phyloP scores from a whole-genome alignment of 2,113 vertebrate species.

The Laterallus jamaicensis region DNA sequence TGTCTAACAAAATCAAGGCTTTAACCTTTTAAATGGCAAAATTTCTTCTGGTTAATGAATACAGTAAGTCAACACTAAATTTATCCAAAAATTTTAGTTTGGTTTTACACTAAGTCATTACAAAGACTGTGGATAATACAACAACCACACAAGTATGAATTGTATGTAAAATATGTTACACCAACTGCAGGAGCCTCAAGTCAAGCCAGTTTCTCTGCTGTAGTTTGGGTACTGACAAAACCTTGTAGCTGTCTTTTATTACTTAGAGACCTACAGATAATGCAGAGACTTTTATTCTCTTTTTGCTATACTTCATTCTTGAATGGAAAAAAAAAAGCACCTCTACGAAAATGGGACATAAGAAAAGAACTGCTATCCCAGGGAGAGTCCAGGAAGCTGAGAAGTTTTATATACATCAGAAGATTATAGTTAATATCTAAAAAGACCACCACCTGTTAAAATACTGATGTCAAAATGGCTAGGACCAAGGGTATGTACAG shows the following conservation, averaged over 20 bases:
- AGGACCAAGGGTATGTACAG: neutral
- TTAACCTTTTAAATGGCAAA: neutral
- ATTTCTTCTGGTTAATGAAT: neutral
- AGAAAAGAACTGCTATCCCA: neutral
- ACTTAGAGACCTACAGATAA: neutral
- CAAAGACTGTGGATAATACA: neutral
- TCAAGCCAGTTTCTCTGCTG: neutral
- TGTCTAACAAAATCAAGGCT: neutral
- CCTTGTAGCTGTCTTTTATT: neutral
- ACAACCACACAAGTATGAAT: accelerated
- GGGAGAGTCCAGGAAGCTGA: neutral
- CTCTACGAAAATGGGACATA: neutral
- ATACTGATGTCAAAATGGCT: neutral
- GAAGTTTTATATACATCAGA: neutral
- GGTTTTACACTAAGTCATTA: neutral
- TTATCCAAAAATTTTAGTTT: neutral
- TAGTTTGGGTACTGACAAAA: neutral
- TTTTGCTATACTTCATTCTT: neutral
- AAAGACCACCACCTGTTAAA: neutral
- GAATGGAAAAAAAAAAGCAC: neutral
- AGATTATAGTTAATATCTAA: neutral
- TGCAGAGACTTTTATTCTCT: neutral
- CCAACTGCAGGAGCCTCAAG: neutral
- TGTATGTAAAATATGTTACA: neutral
- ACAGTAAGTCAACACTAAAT: neutral